Evolutionary conservation across 2,797 vertebrate genomes (phyloP), one percentile per base, ranked within the genome.

Genomic region (Gymnocypris eckloni): DNA sequence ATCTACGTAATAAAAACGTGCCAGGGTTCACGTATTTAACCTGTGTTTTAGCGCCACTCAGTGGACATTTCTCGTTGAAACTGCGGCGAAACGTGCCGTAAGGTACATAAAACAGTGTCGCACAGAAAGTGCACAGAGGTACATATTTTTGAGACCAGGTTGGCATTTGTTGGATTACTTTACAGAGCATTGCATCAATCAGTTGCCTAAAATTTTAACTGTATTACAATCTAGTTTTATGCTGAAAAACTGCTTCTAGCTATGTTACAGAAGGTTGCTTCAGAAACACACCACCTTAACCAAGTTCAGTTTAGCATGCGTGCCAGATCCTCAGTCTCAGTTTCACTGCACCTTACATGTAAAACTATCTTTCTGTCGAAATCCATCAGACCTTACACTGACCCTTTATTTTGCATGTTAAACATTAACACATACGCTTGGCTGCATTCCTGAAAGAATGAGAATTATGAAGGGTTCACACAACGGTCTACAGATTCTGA

Each of bases 321-420:
- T 73, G 69, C 81, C 81, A 73, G 69, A 33, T 39, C 9, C 39
- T 41, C 61, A 20, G 37, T 72, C n/a, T 80, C 11, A 25, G 3
- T 61, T 82, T 59, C 25, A 61, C 56, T 43, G 6, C n/a, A 45
- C 6, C 66, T 69, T 73, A 59, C 25, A 48, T 73, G 54, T 18
- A 83, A 82, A 28, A 82, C 28, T 7, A 18, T 72, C 54, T 33
- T 61, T 82, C 69, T 45, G n/a, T 71, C 33, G 45, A 3, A 73
- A 82, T 73, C 70, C 20, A 45, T 33, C 69, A 73, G 54, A 22
- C n/a, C 52, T 25, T 22, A 71, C 67, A 7, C 45, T 39, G 45
- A 70, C 45, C 33, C 66, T 41, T 71, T 43, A 54, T 81, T 81
- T 54, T 39, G 33, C 22, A 22, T 18, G 13, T 25, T 54, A 54